Evolutionary conservation across 2,888 invertebrate genomes (phyloP).

Genomic region (Merodon equestris): DNA sequence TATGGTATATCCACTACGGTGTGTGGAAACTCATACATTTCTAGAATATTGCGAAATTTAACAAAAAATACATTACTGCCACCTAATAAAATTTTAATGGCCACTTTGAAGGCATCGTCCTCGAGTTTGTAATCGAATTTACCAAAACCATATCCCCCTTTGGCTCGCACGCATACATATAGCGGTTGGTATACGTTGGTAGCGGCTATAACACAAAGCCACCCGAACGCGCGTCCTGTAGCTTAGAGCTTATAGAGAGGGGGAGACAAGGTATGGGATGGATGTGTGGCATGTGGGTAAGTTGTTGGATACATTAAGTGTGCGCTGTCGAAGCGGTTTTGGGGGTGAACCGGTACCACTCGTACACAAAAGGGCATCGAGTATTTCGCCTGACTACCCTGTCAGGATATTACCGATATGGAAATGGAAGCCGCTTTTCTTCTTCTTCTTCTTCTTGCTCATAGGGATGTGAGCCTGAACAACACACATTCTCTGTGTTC

Average conservation of each 20-base stretch:
- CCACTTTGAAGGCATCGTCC: constrained; percentile 69
- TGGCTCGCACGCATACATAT: constrained; percentile 28
- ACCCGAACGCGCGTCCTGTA: too few relatives aligned
- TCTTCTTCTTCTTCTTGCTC: constrained; percentile 46
- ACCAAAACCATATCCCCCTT: constrained; percentile 60
- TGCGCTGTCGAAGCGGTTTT: constrained; percentile 55
- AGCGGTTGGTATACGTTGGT: too few relatives aligned
- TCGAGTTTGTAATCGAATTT: constrained; percentile 68
- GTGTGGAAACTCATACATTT: constrained; percentile 53
- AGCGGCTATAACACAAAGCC: too few relatives aligned
- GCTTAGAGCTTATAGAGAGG: background rate
- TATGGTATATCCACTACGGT: constrained; percentile 1
- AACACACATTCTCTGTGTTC: constrained; percentile 41
- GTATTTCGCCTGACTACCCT: constrained; percentile 64
- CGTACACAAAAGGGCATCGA: constrained; percentile 60
- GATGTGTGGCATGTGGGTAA: constrained; percentile 15
- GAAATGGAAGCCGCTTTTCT: constrained; percentile 61
- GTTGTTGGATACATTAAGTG: constrained; percentile 62
- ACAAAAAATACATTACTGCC: constrained; percentile 70
- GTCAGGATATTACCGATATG: constrained; percentile 67
- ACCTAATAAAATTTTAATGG: constrained; percentile 72
- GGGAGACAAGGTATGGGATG: too few relatives aligned
- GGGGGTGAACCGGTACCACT: constrained; percentile 50
- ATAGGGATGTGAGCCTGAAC: constrained; percentile 58
- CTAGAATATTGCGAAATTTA: constrained; percentile 65